Evolutionary conservation across 2,888 invertebrate species (phyloP), one percentile per base, ranked within the genome.

Genomic region (Sericinus montela): DNA sequence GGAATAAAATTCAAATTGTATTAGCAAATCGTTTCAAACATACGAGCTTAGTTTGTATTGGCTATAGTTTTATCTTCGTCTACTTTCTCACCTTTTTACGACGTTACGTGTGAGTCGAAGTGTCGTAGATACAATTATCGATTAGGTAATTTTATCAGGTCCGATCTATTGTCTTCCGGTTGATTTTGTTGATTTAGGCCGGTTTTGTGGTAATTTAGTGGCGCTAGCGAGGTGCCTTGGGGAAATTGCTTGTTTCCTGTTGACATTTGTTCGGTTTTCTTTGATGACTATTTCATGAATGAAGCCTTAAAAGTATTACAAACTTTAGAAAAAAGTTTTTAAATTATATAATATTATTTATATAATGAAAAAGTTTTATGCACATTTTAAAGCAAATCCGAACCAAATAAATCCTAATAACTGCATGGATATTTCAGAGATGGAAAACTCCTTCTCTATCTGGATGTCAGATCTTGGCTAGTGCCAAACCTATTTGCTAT

Each of bases 41-140:
- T 49, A 25, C 48, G n/a, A n/a, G 9, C 3, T 49, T 49, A 44
- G 16, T 48, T 67, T 63, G 73, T 66, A 29, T 59, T 65, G 58
- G 59, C 68, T 71, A 74, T 75, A 77, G 75, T 85, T 85, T 86
- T 87, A 87, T 86, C 86, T 76, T 73, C 70, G 75, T 67, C 69
- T 81, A 80, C 85, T 88, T 86, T 87, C 87, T 85, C 87, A 88
- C 85, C 81, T 87, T 86, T 87, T 88, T 87, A 88, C 85, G 84
- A 81, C 65, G 68, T 73, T 73, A 78, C 82, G 85, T 83, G 87
- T 80, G 85, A 81, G 74, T 77, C 72, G 75, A 78, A 82, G 83
- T 86, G 85, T 85, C 86, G 75, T 75, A 84, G 87, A 86, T 87
- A 87, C 82, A 81, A 87, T 86, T 88, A 88, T 88, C 87, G 88